Conservation (phyloP, 2,113 vertebrate genomes). For the Morone saxatilis region DNA sequence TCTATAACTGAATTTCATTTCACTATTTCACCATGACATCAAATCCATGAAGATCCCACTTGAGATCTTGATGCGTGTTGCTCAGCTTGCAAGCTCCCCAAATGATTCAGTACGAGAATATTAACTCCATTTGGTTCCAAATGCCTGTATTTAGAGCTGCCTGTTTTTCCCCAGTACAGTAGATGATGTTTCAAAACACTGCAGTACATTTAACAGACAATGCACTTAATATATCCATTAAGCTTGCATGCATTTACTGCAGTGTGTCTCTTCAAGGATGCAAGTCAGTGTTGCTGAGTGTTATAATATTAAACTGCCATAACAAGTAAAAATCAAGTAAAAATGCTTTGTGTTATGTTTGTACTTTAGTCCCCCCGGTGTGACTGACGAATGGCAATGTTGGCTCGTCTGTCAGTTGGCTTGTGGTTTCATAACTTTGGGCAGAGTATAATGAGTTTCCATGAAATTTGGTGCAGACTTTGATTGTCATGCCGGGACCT, state of each 20-base stretch:
- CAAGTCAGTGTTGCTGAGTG: background rate
- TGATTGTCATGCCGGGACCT: no score
- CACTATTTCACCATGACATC: slow-evolving; percentile 33
- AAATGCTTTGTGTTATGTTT: no score
- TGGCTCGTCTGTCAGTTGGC: no score
- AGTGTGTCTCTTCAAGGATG: slow-evolving; percentile 21
- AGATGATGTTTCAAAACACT: slow-evolving; percentile 46
- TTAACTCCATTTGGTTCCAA: slow-evolving; percentile 48
- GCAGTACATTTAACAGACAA: slow-evolving; percentile 34
- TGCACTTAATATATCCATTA: slow-evolving; percentile 55
- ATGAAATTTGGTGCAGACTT: no score
- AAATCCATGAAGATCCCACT: slow-evolving; percentile 60
- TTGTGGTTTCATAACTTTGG: no score
- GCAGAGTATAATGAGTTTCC: no score
- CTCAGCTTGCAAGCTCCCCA: slow-evolving; percentile 41
- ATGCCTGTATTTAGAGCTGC: slow-evolving; percentile 23
- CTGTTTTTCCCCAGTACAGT: slow-evolving; percentile 19
- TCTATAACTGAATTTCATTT: slow-evolving; percentile 45
- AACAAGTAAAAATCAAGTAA: no score
- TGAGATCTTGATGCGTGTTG: slow-evolving; percentile 41
- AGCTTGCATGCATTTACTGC: slow-evolving; percentile 30
- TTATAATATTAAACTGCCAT: no score
- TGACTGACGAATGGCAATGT: no score
- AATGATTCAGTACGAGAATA: slow-evolving; percentile 28
- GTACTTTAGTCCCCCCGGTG: no score